phyloP scores from a whole-genome alignment of 2,797 vertebrate species.

The Stomatorhinus walkeri region DNA sequence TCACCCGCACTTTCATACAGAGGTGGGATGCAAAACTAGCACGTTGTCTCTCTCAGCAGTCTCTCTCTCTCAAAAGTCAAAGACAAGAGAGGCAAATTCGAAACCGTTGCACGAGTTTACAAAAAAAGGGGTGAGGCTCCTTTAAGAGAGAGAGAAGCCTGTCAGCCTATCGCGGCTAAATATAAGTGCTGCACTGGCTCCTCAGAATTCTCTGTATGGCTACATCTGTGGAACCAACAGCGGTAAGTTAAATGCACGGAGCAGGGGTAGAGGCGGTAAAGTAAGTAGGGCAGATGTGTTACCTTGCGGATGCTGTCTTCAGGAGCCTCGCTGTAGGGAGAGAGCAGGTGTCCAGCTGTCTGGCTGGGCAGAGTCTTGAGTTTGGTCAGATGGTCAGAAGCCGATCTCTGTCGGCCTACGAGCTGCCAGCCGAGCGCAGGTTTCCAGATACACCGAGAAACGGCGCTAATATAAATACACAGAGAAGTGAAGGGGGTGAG shows the following conservation, averaged over 20 bases:
- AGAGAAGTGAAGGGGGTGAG: constrained; percentile 15
- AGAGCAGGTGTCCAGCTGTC: constrained; percentile 35
- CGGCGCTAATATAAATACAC: constrained; percentile 25
- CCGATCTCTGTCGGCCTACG: constrained; percentile 10
- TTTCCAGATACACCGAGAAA: constrained; percentile 19
- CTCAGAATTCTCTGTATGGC: constrained; percentile 25
- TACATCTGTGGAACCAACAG: constrained; percentile 30
- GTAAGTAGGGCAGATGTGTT: constrained; percentile 38
- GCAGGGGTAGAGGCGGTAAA: constrained; percentile 8
- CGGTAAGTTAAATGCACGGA: constrained; percentile 16
- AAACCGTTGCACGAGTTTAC: background rate
- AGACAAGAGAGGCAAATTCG: background rate
- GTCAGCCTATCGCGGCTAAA: constrained; percentile 9
- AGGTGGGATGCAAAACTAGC: background rate
- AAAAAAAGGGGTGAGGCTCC: constrained; percentile 13
- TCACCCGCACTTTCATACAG: background rate
- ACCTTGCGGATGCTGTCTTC: constrained; percentile 42
- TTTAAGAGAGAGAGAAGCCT: constrained; percentile 29
- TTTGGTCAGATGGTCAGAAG: constrained; percentile 22
- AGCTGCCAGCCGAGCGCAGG: constrained; percentile 12
- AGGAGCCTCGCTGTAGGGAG: constrained; percentile 7
- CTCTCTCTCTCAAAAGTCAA: too few relatives aligned
- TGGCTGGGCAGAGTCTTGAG: background rate
- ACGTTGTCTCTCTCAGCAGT: too few relatives aligned
- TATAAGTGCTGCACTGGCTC: constrained; percentile 19